Percentiles rank a stretch among this genome's conserved stretches.
phyloP scores from a whole-genome alignment of 2,113 vertebrate genomes.

The Stigmatopora nigra region DNA sequence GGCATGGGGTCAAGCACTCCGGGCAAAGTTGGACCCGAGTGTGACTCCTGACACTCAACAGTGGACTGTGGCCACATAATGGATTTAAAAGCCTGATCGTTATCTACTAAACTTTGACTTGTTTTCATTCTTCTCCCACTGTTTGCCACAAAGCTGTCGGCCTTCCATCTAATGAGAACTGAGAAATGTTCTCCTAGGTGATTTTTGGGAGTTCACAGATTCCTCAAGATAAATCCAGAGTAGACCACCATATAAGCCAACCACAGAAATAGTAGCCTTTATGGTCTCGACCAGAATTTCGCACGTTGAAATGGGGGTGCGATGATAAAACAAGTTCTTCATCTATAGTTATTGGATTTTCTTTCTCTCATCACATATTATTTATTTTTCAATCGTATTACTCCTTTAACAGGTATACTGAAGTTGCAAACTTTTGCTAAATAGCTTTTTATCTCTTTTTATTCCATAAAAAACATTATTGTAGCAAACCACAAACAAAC shows the following conservation, averaged over 20 bases:
- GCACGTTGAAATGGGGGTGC: constrained; percentile 46
- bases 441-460: neutral
- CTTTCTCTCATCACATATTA: constrained; percentile 40
- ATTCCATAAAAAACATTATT: neutral
- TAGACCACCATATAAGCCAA: constrained; percentile 28
- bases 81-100: constrained; percentile 72
- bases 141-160: neutral
- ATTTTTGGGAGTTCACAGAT: constrained; percentile 45
- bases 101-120: constrained; percentile 69
- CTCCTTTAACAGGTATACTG: constrained; percentile 17
- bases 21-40: constrained; percentile 67
- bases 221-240: constrained; percentile 37
- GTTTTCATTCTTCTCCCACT: constrained; percentile 61
- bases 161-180: constrained; percentile 50
- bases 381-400: constrained; percentile 3
- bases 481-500: no score
- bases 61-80: constrained; percentile 67
- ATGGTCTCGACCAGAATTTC: constrained; percentile 46
- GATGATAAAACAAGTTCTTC: constrained; percentile 28
- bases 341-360: constrained; percentile 44
- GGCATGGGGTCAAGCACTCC: constrained; percentile 66
- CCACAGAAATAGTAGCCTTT: constrained; percentile 51
- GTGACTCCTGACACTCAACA: constrained; percentile 69
- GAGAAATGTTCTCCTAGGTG: constrained; percentile 46
- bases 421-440: neutral